phyloP scores from a whole-genome alignment of 2,797 vertebrate genomes.

The Parambassis ranga region DNA sequence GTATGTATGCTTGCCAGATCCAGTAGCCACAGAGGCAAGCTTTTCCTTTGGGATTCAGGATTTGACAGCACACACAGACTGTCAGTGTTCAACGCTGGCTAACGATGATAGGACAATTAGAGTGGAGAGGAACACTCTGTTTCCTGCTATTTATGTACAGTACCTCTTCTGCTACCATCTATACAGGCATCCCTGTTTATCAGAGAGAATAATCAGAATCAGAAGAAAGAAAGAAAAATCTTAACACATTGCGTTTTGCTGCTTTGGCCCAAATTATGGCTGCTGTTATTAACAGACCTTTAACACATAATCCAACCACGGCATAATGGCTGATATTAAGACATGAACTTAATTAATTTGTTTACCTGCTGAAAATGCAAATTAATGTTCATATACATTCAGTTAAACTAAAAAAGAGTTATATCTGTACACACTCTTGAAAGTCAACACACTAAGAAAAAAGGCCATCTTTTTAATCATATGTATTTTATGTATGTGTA shows the following conservation, averaged over 20 bases:
- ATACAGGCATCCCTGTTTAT: conserved; percentile 14
- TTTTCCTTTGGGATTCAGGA: conserved; percentile 62
- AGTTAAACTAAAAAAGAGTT: too few species aligned
- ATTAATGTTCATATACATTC: conserved; percentile 27
- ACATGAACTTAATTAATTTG: too few species aligned
- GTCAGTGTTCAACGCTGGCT: conserved; percentile 66
- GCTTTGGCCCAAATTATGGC: not conserved
- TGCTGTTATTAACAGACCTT: not conserved
- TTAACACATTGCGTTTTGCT: not conserved
- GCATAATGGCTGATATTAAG: conserved; percentile 16
- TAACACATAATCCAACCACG: conserved; percentile 1
- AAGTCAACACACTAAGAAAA: conserved; percentile 4
- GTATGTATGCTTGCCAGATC: conserved; percentile 63
- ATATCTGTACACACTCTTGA: too few species aligned
- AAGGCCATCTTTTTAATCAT: conserved; percentile 11
- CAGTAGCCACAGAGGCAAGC: conserved; percentile 61
- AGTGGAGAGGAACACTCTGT: conserved; percentile 39
- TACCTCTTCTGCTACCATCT: conserved; percentile 37
- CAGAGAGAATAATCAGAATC: conserved; percentile 17
- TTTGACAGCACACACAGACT: conserved; percentile 74
- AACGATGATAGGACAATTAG: conserved; percentile 71
- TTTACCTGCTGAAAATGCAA: not conserved
- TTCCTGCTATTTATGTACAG: conserved; percentile 38
- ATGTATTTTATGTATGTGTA: conserved; percentile 23
- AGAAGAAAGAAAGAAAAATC: too few species aligned